Percentiles rank a stretch among this genome's conserved stretches.
Conservation (phyloP, 2,888 invertebrate species). For the Ethmia dodecea region DNA sequence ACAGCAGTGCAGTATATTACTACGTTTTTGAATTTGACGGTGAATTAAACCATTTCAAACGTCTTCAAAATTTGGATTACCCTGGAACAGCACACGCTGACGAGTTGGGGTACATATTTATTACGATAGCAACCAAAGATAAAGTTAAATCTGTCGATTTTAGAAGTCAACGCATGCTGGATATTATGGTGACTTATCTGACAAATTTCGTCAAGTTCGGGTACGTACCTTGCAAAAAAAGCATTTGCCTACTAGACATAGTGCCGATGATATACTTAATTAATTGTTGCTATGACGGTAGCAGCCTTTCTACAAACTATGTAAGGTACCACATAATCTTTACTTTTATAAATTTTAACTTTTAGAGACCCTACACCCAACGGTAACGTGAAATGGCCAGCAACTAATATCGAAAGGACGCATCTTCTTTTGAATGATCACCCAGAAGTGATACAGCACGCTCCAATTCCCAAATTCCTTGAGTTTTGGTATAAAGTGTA, state of each 20-base stretch:
- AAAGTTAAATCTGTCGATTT: constrained; percentile 14
- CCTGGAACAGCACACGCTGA: constrained; percentile 22
- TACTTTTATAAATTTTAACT: not conserved
- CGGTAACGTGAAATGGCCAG: constrained; percentile 1
- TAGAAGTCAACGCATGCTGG: constrained; percentile 15
- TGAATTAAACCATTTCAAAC: constrained; percentile 19
- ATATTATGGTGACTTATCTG: constrained; percentile 18
- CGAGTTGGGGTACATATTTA: constrained; percentile 27
- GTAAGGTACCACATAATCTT: no score
- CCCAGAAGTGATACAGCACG: constrained; percentile 7
- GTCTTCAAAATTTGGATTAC: constrained; percentile 12
- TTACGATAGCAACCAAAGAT: constrained; percentile 15
- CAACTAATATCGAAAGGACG: constrained; percentile 14
- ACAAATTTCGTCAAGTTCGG: constrained; percentile 28
- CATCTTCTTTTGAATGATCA: constrained; percentile 25
- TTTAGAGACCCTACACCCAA: constrained; percentile 2
- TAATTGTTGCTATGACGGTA: no score
- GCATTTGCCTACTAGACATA: no score
- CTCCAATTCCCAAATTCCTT: constrained; percentile 13
- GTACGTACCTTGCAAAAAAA: no score
- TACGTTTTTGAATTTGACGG: constrained; percentile 22
- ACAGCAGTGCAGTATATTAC: constrained; percentile 18
- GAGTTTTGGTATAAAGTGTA: constrained; percentile 29
- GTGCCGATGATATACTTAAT: no score
- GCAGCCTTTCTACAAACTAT: no score